Evolutionary conservation across 2,113 vertebrate genomes (phyloP).

Genomic region (Tyto alba): DNA sequence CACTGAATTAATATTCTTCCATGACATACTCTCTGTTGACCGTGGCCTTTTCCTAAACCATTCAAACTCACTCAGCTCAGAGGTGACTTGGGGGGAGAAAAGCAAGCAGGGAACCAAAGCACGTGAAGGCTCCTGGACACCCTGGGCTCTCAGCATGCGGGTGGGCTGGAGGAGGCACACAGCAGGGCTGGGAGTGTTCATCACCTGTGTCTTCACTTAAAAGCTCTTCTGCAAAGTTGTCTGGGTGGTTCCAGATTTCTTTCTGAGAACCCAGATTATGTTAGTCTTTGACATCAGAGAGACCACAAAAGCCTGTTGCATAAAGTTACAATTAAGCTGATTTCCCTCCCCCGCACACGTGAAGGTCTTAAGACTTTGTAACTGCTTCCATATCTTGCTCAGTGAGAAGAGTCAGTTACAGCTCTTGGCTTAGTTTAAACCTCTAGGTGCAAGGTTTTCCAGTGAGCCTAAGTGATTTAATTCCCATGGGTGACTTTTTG

Average conservation of each 20-base stretch:
- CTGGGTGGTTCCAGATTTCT: background rate
- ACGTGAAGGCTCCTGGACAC: accelerated
- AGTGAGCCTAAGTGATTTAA: accelerated
- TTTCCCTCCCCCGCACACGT: background rate
- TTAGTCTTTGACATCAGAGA: background rate
- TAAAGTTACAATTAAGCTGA: background rate
- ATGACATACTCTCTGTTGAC: background rate
- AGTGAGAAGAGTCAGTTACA: background rate
- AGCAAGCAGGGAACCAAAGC: background rate
- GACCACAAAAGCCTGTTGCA: background rate
- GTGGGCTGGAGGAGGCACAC: background rate
- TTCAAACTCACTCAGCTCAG: background rate
- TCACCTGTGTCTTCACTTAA: background rate
- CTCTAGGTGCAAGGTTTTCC: background rate
- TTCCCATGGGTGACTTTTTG: background rate
- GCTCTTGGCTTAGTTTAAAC: background rate
- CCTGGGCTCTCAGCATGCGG: background rate
- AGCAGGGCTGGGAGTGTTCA: background rate
- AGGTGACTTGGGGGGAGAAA: background rate
- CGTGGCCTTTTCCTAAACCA: background rate
- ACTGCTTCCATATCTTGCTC: background rate
- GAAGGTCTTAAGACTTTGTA: background rate
- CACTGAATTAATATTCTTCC: background rate
- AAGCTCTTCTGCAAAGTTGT: background rate
- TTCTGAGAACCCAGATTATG: background rate